Conservation (phyloP, 2,797 vertebrate species). For the Urophycis tenuis region DNA sequence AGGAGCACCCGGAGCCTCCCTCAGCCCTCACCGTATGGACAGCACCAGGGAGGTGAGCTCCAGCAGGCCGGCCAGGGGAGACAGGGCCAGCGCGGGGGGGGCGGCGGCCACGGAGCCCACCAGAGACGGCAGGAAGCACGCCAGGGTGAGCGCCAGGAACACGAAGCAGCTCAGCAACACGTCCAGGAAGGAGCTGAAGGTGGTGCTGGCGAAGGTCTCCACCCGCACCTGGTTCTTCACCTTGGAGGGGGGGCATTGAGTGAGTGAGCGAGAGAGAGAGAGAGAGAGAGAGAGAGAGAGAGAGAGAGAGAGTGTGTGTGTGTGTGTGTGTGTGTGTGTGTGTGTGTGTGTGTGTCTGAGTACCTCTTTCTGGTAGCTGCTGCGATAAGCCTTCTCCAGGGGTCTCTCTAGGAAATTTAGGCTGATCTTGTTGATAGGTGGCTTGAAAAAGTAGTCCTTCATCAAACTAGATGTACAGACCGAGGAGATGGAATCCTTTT, state of each 20-base stretch:
- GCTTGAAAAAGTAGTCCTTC: conserved; percentile 99
- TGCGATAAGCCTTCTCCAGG: conserved; percentile 84
- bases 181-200: conserved; percentile 92
- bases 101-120: conserved; percentile 43
- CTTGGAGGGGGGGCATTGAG: conserved; percentile 49
- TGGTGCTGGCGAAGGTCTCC: conserved; percentile 90
- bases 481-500: not conserved
- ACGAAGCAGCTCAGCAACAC: conserved; percentile 86
- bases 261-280: too few species aligned
- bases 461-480: conserved; percentile 75
- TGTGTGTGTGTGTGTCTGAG: conserved; percentile 4
- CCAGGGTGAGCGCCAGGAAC: conserved; percentile 85
- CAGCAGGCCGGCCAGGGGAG: conserved; percentile 74
- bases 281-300: not conserved
- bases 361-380: conserved; percentile 93
- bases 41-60: conserved; percentile 82
- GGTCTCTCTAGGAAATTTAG: conserved; percentile 89
- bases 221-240: conserved; percentile 71
- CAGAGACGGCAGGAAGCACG: conserved; percentile 86
- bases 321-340: conserved; percentile 15
- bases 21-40: conserved; percentile 88
- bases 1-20: too few species aligned
- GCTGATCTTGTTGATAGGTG: conserved; percentile 96
- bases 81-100: conserved; percentile 52
- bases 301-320: not conserved